Evolutionary conservation across 2,113 vertebrate genomes (phyloP).

Genomic region (Xenotilapia flavipinnis): DNA sequence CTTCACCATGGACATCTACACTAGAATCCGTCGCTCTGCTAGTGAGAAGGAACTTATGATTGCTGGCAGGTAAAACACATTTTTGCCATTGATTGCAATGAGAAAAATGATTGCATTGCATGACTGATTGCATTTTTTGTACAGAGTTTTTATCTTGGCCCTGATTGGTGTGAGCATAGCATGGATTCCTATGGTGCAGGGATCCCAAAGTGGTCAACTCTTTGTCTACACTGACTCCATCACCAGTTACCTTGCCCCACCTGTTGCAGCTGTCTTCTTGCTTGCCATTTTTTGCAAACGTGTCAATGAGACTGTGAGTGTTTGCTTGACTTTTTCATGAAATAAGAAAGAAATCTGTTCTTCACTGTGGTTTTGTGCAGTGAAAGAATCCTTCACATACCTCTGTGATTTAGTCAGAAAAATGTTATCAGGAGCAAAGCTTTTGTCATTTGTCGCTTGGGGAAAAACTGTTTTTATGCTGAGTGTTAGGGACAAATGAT

Average conservation of each 20-base stretch:
- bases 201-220: too few relatives aligned
- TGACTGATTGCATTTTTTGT: neutral
- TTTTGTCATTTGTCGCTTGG: neutral
- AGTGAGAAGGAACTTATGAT: conserved; percentile 90
- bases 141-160: too few relatives aligned
- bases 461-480: too few relatives aligned
- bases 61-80: conserved; percentile 77
- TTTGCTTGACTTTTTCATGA: neutral
- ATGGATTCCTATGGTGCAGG: too few relatives aligned
- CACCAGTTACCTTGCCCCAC: too few relatives aligned
- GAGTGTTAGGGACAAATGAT: too few relatives aligned
- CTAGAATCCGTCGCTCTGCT: conserved; percentile 73
- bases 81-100: too few relatives aligned
- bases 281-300: too few relatives aligned
- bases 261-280: too few relatives aligned
- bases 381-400: neutral
- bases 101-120: too few relatives aligned
- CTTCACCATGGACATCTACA: conserved; percentile 96
- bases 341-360: neutral
- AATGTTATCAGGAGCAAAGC: neutral
- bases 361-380: accelerated
- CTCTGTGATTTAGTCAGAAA: neutral
- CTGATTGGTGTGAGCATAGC: too few relatives aligned
- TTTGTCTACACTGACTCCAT: too few relatives aligned
- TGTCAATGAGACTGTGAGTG: conserved; percentile 59